These are phyloP conservation scores for Allobates femoralis DNA, from an alignment of 2,797 vertebrate genomes.

Conservation along the genomic window DNA sequence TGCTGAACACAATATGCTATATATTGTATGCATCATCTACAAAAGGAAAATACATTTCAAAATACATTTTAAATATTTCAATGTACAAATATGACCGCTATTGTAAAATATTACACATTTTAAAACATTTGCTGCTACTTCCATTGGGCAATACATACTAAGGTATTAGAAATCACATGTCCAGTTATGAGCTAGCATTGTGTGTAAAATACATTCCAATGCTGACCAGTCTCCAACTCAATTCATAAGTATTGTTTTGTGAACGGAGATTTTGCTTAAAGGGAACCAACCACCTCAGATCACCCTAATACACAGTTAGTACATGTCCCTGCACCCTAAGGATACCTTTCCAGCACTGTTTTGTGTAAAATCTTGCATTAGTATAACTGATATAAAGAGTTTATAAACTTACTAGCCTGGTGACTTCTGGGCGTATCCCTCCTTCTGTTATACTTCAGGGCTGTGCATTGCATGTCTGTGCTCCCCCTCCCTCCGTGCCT, in stretches of 20 bases:
- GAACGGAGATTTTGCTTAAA: not conserved
- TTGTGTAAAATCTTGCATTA: no score
- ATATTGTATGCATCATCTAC: not conserved
- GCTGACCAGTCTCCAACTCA: not conserved
- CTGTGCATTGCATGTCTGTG: no score
- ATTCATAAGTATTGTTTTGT: not conserved
- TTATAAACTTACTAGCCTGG: no score
- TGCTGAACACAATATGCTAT: not conserved
- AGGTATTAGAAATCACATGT: not conserved
- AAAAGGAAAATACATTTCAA: not conserved
- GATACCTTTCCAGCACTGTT: no score
- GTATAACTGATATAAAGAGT: no score
- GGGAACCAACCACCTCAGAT: no score
- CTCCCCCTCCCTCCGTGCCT: no score
- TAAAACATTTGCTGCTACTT: not conserved
- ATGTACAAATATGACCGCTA: not conserved
- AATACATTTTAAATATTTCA: not conserved
- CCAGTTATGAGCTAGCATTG: not conserved
- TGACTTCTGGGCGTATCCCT: no score
- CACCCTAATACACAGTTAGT: no score
- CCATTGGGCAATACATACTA: not conserved
- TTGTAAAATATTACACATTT: not conserved
- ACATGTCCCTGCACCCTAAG: no score
- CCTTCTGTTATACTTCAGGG: no score
- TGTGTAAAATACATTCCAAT: not conserved